Evolutionary conservation across 2,113 vertebrate genomes (phyloP).

Genomic region (Saccopteryx bilineata): DNA sequence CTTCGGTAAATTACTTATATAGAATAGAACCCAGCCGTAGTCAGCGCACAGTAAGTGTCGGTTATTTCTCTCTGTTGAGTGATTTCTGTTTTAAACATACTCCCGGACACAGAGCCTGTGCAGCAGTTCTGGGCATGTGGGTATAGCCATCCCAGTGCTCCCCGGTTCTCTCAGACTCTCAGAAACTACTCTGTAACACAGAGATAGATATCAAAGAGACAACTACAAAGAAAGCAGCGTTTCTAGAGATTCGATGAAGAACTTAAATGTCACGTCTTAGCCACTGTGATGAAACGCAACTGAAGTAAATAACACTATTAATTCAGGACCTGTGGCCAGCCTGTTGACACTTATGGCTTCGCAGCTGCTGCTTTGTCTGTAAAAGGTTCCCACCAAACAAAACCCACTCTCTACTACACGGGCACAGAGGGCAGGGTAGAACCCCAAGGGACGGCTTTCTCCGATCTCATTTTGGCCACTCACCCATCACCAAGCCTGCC

Average conservation of each 20-base stretch:
- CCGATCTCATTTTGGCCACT: neutral
- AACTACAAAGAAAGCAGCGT: slow-evolving; percentile 28
- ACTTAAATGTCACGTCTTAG: slow-evolving; percentile 80
- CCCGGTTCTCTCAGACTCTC: neutral
- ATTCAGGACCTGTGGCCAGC: neutral
- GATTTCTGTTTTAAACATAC: neutral
- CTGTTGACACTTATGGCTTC: neutral
- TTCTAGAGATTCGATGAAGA: slow-evolving; percentile 76
- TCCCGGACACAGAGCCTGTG: neutral
- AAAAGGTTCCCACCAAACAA: neutral
- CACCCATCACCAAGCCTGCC: neutral
- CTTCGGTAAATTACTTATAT: neutral
- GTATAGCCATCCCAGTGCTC: too few species aligned
- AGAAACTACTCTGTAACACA: slow-evolving; percentile 61
- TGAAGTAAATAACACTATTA: neutral
- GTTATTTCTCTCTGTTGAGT: neutral
- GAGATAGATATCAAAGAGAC: slow-evolving; percentile 67
- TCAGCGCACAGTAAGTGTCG: neutral
- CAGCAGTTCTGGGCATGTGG: neutral
- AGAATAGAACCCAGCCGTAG: neutral
- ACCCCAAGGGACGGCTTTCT: neutral
- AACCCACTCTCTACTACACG: rapidly evolving
- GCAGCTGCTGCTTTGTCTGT: neutral
- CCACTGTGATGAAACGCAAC: neutral
- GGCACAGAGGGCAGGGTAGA: neutral